These are phyloP conservation scores for Quadroppia sp. DNA, from an alignment of 2,888 invertebrate species.

Conservation along the genomic window DNA sequence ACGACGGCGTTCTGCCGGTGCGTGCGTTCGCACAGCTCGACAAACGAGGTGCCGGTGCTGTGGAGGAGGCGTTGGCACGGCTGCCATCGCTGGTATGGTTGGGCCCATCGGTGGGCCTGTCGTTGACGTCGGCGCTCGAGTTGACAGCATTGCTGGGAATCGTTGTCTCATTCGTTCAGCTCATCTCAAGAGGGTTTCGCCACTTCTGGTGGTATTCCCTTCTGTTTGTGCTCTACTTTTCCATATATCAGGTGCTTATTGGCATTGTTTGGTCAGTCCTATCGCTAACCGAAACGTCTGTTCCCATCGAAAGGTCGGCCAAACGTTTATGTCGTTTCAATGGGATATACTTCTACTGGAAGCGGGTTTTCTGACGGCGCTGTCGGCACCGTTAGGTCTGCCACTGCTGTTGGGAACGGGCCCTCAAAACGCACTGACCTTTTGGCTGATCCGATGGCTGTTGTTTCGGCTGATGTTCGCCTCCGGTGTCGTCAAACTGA, in stretches of 20 bases:
- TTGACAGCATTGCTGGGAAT: slow-evolving; percentile 63
- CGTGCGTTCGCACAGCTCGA: slow-evolving; percentile 51
- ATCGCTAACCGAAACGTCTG: no score
- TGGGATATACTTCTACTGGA: slow-evolving; percentile 72
- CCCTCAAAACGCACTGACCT: slow-evolving; percentile 54
- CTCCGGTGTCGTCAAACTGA: slow-evolving; percentile 66
- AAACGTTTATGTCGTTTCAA: slow-evolving; percentile 68
- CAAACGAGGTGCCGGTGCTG: slow-evolving; percentile 51
- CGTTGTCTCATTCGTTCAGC: slow-evolving; percentile 64
- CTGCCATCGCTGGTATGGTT: slow-evolving; percentile 66
- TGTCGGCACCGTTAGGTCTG: slow-evolving; percentile 50
- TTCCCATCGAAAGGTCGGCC: slow-evolving; percentile 59
- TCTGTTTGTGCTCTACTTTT: slow-evolving; percentile 68
- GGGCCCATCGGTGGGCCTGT: slow-evolving; percentile 63
- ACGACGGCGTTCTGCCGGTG: slow-evolving; percentile 68
- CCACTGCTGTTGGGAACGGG: slow-evolving; percentile 50
- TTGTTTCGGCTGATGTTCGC: slow-evolving; percentile 69
- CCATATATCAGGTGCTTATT: slow-evolving; percentile 58
- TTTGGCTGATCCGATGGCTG: slow-evolving; percentile 69
- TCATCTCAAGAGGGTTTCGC: slow-evolving; percentile 48
- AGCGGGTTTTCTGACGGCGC: slow-evolving; percentile 65
- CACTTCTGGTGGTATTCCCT: slow-evolving; percentile 61
- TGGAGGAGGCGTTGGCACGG: slow-evolving; percentile 59
- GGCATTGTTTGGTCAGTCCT: no score
- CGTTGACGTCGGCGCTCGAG: slow-evolving; percentile 65